Base-by-base conservation (phyloP, 2,888 invertebrate species). In the Apomyelois bistriatella region DNA sequence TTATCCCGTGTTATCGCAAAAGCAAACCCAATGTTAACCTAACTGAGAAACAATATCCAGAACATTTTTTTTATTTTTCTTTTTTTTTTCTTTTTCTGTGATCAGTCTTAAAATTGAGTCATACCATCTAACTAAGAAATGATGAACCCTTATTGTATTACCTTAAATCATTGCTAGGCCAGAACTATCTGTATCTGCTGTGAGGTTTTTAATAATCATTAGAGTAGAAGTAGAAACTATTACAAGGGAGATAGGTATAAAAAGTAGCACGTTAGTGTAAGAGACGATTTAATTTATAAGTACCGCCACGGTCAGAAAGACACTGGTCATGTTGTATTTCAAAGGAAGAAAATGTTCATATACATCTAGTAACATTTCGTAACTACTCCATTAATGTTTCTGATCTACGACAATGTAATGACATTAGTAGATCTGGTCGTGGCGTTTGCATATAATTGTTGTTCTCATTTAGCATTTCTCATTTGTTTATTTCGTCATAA, bases 101-200 rank as follows among this genome's bases (percentile, higher is more conserved):
- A 86, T 91, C 91, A 91, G 91, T 91, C 91, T 91, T 91, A 90
- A 90, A 89, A 89, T 91, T 91, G 90, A 90, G 90, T 91, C 85
- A 79, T 89, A 90, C 85, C 78, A 79, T 86, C 89, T 90, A 87
- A 85, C 77, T 85, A 87, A 85, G 81, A 87, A 84, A 86, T 85
- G 80, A 85, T 82, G 81, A 87, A 82, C 72, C 71, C 86, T 85
- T 86, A 86, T 22, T 22, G 22, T 53, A 66, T 58, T 75, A 82
- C 68, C 74, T 80, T 84, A 84, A 74, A 76, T 62, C 76, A 74
- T 78, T 72, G 70, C 85, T 89, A 90, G 90, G 89, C 89, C 89
- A 73, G 80, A 82, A 76, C 75, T 79, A 80, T 75, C 73, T 71
- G 76, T 71, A 65, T 70, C 62, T 70, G 69, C 66, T 58, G 62